phyloP scores from a whole-genome alignment of 2,888 invertebrate species.

The Tipula confusa region DNA sequence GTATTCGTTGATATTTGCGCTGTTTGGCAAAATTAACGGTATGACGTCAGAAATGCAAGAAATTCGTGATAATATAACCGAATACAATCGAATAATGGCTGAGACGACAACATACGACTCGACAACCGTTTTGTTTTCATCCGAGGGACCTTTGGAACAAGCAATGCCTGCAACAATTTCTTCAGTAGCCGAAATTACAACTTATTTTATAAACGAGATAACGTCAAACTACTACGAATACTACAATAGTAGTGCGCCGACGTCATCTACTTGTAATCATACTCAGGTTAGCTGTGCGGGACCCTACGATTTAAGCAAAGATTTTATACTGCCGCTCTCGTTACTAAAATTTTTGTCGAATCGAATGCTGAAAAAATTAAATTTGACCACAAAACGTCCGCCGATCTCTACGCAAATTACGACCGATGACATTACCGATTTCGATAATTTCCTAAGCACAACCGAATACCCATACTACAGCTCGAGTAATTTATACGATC shows the following conservation, averaged over 20 bases:
- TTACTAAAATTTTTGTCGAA: neutral
- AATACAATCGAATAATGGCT: neutral
- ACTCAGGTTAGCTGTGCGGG: neutral
- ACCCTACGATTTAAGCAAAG: neutral
- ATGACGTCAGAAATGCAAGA: constrained; percentile 51
- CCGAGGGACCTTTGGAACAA: neutral
- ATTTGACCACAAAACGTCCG: neutral
- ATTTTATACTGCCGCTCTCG: neutral
- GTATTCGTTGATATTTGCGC: constrained; percentile 88
- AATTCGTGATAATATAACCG: neutral
- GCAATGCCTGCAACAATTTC: neutral
- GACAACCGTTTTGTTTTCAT: neutral
- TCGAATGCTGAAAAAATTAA: neutral
- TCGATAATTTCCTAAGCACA: constrained; percentile 33
- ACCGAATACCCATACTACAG: neutral
- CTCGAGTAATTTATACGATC: neutral
- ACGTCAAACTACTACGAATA: neutral
- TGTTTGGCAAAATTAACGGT: constrained; percentile 79
- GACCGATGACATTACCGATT: constrained; percentile 33
- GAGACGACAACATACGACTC: neutral
- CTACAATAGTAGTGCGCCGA: neutral
- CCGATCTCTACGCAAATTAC: neutral
- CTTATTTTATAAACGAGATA: neutral
- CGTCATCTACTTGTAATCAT: neutral
- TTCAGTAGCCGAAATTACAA: neutral